Base-by-base conservation (phyloP, 2,888 invertebrate genomes). In the Ichneumoninae sp. region DNA sequence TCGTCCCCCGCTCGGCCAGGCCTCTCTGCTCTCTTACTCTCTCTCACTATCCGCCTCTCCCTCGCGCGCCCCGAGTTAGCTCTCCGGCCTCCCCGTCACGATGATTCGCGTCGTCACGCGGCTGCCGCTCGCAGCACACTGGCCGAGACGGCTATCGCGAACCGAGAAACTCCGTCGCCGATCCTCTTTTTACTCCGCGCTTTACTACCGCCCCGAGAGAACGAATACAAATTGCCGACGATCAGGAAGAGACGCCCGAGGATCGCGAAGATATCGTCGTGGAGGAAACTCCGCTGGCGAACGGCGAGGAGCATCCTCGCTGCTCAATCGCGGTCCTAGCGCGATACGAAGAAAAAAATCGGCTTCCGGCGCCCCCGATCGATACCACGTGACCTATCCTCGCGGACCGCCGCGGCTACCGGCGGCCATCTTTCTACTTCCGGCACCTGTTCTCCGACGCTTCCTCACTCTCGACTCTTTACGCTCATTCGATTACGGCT, bases 91-190 rank as follows among this genome's bases (percentile, higher is more conserved):
- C 47, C 75, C 19, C 75, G 81, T 78, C 85, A 71, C 82, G 85
- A 79, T 71, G 80, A 83, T 85, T 85, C 83, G 82, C 84, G 85
- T 81, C 74, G 83, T 79, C 79, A 81, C 83, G 83, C 78, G 83
- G 66, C 73, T 83, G 81, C 75, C 65, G 70, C 73, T 83, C 80
- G 82, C 75, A 71, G 68, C 71, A 69, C 77, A 77, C 83, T 76
- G 75, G 77, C 57, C 74, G 69, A 74, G 65, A 40, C 70, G 78
- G 75, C 81, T 70, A 81, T 83, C 83, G 81, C 50, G 69, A 74
- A 81, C 74, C 74, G 77, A 69, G 68, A 52, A 76, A 75, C 50
- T 33, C 13, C 68, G 50, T 16, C 74, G 44, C 44, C 47, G 47
- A 69, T 47, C 5, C 10, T 65, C 47, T 44, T 50, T 44, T n/a